Base-by-base conservation (phyloP, 2,888 invertebrate species). In the Eupithecia centaureata region DNA sequence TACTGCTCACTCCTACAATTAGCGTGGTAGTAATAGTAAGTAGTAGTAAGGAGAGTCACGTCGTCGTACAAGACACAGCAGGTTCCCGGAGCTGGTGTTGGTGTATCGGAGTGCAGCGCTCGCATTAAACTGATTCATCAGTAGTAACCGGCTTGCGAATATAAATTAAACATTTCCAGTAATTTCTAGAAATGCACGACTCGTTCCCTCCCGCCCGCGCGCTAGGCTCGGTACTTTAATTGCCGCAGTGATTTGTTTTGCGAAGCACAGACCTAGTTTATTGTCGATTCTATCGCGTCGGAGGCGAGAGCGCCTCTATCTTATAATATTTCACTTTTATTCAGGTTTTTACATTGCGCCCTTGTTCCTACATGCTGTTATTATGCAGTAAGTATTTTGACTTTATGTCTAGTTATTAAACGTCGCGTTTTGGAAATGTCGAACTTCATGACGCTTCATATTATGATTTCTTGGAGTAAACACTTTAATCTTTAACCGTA, bases 101-200 rank as follows among this genome's bases (percentile, higher is more conserved):
- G 52, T 27, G 52, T 27, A 15, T 7, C 5, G 52, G 27, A 5
- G 25, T 15, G 5, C 52, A 5, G 38, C n/a, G 22, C 25, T 12
- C 51, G 5, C 51, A 51, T 51, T 51, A 4, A 52, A 52, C 52
- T 27, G 52, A 52, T 52, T 27, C 27, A 52, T 52, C 52, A 52
- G 13, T 25, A 12, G 51, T 42, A 42, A 25, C 22, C 51, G 51
- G 38, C 42, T 15, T 25, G 38, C 13, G 56, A 70, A 66, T 66
- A 63, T 66, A 66, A 70, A 63, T 66, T 60, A 32, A 70, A 61
- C 70, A 63, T 69, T 69, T 61, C 64, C 64, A 65, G 64, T 68
- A 61, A 70, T 66, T 63, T 70, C 60, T 66, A 63, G 52, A 70
- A 70, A 61, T 66, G 64, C 66, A 64, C 64, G 67, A 70, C 67